Evolutionary conservation across 2,797 vertebrate species (phyloP).

Genomic region (Melanotaenia nigrans): DNA sequence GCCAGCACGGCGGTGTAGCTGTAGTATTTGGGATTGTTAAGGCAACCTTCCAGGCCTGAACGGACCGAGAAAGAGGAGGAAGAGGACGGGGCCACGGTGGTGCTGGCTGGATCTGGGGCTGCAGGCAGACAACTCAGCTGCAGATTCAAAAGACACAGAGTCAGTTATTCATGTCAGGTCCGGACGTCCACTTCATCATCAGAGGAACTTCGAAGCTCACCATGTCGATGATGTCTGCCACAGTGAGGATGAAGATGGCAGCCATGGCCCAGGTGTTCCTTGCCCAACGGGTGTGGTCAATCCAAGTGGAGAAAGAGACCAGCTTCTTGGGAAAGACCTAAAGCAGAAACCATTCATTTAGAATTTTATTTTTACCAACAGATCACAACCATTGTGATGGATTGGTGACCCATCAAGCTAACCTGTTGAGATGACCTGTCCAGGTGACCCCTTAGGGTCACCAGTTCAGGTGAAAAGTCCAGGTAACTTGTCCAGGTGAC

Average conservation of each 20-base stretch:
- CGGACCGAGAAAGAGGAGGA: conserved; percentile 17
- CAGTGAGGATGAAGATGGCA: conserved; percentile 92
- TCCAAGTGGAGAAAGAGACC: conserved; percentile 95
- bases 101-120: conserved; percentile 50
- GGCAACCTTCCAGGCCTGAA: conserved; percentile 71
- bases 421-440: too few species aligned
- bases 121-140: conserved; percentile 89
- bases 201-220: conserved; percentile 75
- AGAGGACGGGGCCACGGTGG: conserved; percentile 41
- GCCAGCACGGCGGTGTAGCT: conserved; percentile 90
- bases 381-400: background rate
- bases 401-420: too few species aligned
- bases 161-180: background rate
- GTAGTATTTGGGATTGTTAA: conserved; percentile 93
- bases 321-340: conserved; percentile 94
- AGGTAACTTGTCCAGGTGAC: too few species aligned
- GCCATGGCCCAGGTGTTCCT: conserved; percentile 97
- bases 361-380: background rate
- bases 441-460: too few species aligned
- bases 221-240: conserved; percentile 93
- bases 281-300: conserved; percentile 96
- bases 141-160: conserved; percentile 19
- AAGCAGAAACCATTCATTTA: conserved; percentile 10
- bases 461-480: too few species aligned
- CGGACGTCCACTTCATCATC: background rate